Evolutionary conservation across 2,113 vertebrate species (phyloP).

Genomic region (Pluvialis apricaria): DNA sequence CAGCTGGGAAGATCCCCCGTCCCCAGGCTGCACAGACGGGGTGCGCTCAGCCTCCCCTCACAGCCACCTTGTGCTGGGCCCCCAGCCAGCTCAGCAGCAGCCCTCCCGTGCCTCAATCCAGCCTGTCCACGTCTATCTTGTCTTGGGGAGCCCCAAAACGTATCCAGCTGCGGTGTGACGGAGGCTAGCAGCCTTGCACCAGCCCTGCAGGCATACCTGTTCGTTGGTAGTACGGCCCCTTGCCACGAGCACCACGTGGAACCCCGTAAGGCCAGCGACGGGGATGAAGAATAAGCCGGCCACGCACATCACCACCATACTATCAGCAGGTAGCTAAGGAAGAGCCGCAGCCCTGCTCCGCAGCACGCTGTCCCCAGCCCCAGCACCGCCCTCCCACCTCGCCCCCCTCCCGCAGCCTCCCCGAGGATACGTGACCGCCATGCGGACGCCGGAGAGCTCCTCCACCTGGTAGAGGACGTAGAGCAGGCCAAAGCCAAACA

Average conservation of each 20-base stretch:
- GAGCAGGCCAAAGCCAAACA: slow-evolving; percentile 92
- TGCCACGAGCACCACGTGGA: slow-evolving; percentile 94
- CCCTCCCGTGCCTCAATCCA: neutral
- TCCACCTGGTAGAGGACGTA: slow-evolving; percentile 89
- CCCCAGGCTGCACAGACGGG: neutral
- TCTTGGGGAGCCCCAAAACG: rapidly evolving
- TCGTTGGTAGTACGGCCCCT: slow-evolving; percentile 95
- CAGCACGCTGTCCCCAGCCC: rapidly evolving
- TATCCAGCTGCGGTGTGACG: rapidly evolving
- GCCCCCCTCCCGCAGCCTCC: rapidly evolving
- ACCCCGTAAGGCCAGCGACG: slow-evolving; percentile 92
- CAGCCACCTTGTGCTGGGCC: neutral
- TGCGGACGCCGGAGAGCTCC: slow-evolving; percentile 84
- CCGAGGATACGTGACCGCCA: slow-evolving; percentile 94
- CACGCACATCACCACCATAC: slow-evolving; percentile 97
- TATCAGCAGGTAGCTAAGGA: slow-evolving; percentile 72
- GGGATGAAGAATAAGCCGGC: slow-evolving; percentile 95
- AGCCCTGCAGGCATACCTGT: slow-evolving; percentile 73
- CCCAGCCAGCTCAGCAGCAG: no score
- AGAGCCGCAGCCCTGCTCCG: rapidly evolving
- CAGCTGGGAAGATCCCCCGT: neutral
- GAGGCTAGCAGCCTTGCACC: neutral
- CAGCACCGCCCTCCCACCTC: rapidly evolving
- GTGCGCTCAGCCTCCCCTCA: neutral
- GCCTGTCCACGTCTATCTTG: rapidly evolving